Conservation (phyloP, 2,888 invertebrate genomes). For the Drosophila fulvimacula region DNA sequence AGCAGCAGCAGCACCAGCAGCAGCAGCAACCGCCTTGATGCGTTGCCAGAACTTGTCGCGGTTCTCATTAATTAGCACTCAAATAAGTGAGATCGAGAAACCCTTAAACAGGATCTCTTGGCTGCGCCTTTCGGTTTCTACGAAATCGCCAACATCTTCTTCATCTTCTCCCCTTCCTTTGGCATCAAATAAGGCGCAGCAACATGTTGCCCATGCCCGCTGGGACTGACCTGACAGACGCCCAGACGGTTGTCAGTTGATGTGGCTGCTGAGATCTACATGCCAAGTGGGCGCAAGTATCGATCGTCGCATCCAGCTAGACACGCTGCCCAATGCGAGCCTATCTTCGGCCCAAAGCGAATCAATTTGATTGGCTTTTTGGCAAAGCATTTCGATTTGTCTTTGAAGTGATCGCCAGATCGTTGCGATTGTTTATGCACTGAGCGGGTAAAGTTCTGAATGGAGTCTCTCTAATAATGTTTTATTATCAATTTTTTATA, state of each 20-base stretch:
- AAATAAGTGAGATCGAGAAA: slow-evolving; percentile 55
- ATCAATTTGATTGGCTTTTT: slow-evolving; percentile 42
- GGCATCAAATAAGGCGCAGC: slow-evolving; percentile 64
- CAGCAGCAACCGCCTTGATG: slow-evolving; percentile 14
- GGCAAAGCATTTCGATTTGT: slow-evolving; percentile 29
- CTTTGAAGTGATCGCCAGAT: slow-evolving; percentile 15
- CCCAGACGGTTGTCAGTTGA: slow-evolving; percentile 57
- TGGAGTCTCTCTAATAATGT: background rate
- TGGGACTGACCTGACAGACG: slow-evolving; percentile 73
- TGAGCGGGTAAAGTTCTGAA: background rate
- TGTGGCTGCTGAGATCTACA: slow-evolving; percentile 46
- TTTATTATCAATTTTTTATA: no score
- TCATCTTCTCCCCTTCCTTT: slow-evolving; percentile 16
- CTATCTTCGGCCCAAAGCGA: slow-evolving; percentile 5
- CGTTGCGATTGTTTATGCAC: background rate
- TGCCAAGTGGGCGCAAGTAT: slow-evolving; percentile 59
- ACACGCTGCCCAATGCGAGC: slow-evolving; percentile 1
- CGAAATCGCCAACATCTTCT: slow-evolving; percentile 65
- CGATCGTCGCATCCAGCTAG: slow-evolving; percentile 2
- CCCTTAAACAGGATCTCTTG: slow-evolving; percentile 17
- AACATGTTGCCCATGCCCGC: slow-evolving; percentile 73
- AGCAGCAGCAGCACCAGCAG: slow-evolving; percentile 6
- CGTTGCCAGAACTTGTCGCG: slow-evolving; percentile 63
- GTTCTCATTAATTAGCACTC: slow-evolving; percentile 74
- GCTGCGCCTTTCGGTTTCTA: slow-evolving; percentile 65